Evolutionary conservation across 2,113 vertebrate genomes (phyloP), one percentile per base, ranked within the genome.

Genomic region (Takifugu bimaculatus): DNA sequence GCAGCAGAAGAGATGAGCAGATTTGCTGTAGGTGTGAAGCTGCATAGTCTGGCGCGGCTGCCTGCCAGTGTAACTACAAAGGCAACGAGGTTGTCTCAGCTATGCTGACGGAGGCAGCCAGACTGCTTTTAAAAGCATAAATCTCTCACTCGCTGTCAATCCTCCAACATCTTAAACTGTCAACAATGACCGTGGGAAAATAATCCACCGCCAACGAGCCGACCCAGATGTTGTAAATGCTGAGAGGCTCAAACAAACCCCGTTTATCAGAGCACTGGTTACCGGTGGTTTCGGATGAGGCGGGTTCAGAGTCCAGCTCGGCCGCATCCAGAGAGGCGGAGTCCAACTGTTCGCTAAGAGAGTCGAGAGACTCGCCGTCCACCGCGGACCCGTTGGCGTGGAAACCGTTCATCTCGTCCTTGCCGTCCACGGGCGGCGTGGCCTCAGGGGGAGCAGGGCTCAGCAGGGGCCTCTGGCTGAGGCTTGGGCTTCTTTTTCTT

Each of bases 401-500:
- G 77, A 94, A 96, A 64, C 94, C 94, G 25, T 98, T 96, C 28
- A 95, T 57, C 65, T 90, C 88, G 0, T 91, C 92, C 79, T 92
- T 91, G 63, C 50, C 50, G 63, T 92, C 92, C 3, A 72, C 79
- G 0, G 82, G 81, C 14, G 86, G 83, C 1, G 86, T 60, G 65
- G 89, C 84, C 49, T 78, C 72, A 2, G 80, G 77, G 0, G 59
- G 76, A 12, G 72, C 49, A n/a, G 0, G 89, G 65, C 45, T 92
- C 92, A 0, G 80, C 80, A 2, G 77, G 72, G 15, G 85, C 59
- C 68, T 92, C 90, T 0, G 87, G 73, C 78, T 94, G 94, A 4
- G 92, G 88, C 82, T 97, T 98, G 72, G 88, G 91, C 90, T 98
- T 98, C 93, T 95, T 98, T 87, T 92, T 93, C 88, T 92, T 93